Base-by-base conservation (phyloP, 2,113 vertebrate genomes). In the Ammodytes marinus region DNA sequence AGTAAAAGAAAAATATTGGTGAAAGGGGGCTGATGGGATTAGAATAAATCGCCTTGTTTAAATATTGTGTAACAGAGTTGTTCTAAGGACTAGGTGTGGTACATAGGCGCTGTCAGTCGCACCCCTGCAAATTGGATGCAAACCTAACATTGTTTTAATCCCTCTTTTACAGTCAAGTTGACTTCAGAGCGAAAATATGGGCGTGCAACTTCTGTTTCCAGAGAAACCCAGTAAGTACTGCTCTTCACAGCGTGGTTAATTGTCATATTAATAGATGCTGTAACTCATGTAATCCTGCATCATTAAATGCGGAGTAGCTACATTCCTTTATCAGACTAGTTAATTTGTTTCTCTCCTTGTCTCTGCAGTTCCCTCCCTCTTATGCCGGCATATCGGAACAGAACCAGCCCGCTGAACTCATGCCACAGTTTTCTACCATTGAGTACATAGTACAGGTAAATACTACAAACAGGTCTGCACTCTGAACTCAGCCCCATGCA, bases 151-250 rank as follows among this genome's bases (percentile, higher is more conserved):
- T 49, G 7, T 76, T 53, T 82, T 64, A 3, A 52, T 84, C 57
- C 27, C 83, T 69, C 66, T 88, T 84, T 94, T 90, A 68, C 91
- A 99, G 98, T 91, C 98, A 99, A 77, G 96, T 99, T 73, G 98
- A 99, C 94, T 99, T 96, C 93, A 96, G 96, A 92, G 98, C 97
- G 87, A 99, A 98, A 92, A 96, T 99, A 88, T 99, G 98, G 98
- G 97, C 98, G 11, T 99, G 98, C 90, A 99, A 99, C 93, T 99
- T 99, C 94, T 99, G 98, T 91, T 99, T 98, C 88, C 98, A 99
- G 89, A 97, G 98, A 89, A 99, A 99, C 84, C 97, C 97, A 82
- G 98, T 99, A 83, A 90, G 96, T 93, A 47, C 10, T 45, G 46
- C 61, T 10, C 11, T 17, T 12, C 1, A 27, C 3, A 6, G 7